phyloP scores from a whole-genome alignment of 1,140 invertebrate genomes.

The Olivierus martensii region DNA sequence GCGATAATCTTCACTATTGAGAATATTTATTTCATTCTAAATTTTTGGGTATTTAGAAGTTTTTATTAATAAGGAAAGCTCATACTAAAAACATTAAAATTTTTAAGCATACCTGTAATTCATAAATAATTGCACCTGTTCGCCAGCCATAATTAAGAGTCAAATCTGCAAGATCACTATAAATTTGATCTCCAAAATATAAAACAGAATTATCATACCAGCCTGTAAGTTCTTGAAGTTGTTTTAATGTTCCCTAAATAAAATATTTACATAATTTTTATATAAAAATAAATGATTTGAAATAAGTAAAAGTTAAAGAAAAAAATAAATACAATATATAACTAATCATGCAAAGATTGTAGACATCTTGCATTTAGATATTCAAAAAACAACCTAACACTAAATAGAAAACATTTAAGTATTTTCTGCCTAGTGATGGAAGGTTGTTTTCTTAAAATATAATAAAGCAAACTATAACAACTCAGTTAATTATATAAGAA shows the following conservation, averaged over 20 bases:
- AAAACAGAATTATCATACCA: constrained; percentile 84
- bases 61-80: no score
- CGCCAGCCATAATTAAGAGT: constrained; percentile 92
- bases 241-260: constrained; percentile 72
- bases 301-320: no score
- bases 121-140: constrained; percentile 94
- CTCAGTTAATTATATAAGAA: no score
- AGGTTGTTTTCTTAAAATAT: no score
- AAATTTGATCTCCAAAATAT: constrained; percentile 97
- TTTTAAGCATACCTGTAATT: constrained; percentile 44
- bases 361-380: no score
- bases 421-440: no score
- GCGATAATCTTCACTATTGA: constrained; percentile 74
- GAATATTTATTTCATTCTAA: constrained; percentile 82
- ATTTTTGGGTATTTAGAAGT: no score
- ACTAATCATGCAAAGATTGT: not conserved
- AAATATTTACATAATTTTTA: not conserved
- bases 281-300: no score
- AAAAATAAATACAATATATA: constrained; percentile 17
- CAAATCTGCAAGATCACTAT: constrained; percentile 91
- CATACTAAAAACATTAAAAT: no score
- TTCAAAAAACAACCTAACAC: no score
- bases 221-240: constrained; percentile 78
- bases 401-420: no score
- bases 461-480: no score